A percentile compares a stretch with the other conserved stretches of the same genome.
These are phyloP conservation scores for Eonycteris spelaea DNA, from an alignment of 2,113 vertebrate species.

Conservation along the genomic window DNA sequence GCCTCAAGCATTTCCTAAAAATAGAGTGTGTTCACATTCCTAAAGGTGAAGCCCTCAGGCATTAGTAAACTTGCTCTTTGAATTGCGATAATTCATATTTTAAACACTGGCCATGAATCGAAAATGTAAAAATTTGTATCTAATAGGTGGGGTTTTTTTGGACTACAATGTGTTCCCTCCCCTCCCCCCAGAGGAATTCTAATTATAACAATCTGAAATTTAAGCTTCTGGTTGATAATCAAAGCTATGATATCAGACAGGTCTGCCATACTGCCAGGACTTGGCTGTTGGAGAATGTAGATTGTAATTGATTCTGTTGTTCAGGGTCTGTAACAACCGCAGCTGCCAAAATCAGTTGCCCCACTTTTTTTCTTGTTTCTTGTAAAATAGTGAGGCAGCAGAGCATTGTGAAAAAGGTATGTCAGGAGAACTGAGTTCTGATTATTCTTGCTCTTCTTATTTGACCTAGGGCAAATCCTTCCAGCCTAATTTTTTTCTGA, in stretches of 20 bases:
- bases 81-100: constrained; percentile 51
- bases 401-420: neutral
- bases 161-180: neutral
- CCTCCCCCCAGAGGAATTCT: too few relatives aligned
- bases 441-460: constrained; percentile 2
- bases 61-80: constrained; percentile 42
- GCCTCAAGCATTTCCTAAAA: constrained; percentile 52
- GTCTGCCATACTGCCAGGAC: neutral
- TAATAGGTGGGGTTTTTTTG: neutral
- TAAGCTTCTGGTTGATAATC: constrained; percentile 41
- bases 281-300: constrained; percentile 32
- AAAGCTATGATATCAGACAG: neutral
- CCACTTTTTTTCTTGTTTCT: neutral
- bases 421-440: neutral
- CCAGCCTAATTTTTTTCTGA: neutral
- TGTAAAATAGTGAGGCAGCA: neutral
- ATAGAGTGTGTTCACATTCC: neutral
- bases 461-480: neutral
- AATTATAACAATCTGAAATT: constrained; percentile 11
- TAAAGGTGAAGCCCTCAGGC: neutral
- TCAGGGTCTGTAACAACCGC: constrained; percentile 24
- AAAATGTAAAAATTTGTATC: constrained; percentile 15
- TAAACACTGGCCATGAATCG: constrained; percentile 23
- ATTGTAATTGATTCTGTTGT: constrained; percentile 55
- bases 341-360: constrained; percentile 25